Conservation (phyloP, 1,140 invertebrate species). For the Yoshiicerus persimilis region DNA sequence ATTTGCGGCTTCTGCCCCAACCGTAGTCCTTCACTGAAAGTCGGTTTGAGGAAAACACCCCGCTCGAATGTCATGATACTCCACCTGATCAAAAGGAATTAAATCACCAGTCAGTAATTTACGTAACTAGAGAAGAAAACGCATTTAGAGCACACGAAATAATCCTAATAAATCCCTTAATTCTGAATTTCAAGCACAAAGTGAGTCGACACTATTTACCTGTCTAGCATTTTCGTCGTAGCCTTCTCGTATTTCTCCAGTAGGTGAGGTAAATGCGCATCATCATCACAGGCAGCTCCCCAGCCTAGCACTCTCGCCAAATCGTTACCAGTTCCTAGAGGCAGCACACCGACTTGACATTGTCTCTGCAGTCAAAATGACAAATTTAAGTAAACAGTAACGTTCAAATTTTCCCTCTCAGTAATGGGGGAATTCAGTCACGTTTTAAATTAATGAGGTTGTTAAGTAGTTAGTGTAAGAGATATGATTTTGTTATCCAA, state of each 20-base stretch:
- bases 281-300: conserved; percentile 93
- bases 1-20: conserved; percentile 44
- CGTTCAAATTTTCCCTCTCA: too few species aligned
- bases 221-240: conserved; percentile 92
- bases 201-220: conserved; percentile 56
- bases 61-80: conserved; percentile 82
- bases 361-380: conserved; percentile 81
- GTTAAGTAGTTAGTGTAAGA: background rate
- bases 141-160: background rate
- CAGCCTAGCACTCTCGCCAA: conserved; percentile 88
- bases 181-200: background rate
- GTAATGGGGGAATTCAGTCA: background rate
- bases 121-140: background rate
- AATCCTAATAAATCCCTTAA: background rate
- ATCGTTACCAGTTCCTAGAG: conserved; percentile 94
- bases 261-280: conserved; percentile 85
- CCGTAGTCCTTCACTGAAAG: conserved; percentile 36
- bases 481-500: background rate
- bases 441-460: background rate
- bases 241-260: conserved; percentile 92
- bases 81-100: conserved; percentile 63
- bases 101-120: background rate
- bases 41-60: conserved; percentile 43
- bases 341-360: conserved; percentile 87
- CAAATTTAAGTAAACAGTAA: too few species aligned